Conservation (phyloP, 1,140 invertebrate genomes). For the Streblospio benedicti region DNA sequence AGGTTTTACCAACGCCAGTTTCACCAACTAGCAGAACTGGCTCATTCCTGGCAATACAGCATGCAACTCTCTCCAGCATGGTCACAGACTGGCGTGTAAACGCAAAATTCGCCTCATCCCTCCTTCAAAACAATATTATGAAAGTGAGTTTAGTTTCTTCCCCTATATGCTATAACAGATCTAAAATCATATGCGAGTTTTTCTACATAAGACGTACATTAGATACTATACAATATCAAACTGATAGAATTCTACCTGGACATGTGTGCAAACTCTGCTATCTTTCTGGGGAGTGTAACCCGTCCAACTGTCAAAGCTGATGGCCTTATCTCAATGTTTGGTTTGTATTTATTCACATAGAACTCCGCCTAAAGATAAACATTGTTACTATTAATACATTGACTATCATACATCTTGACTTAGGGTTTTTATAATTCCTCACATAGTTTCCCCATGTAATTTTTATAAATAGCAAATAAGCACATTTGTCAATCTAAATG, state of each 20-base stretch:
- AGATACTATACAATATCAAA: not conserved
- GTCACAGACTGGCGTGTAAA: conserved; percentile 56
- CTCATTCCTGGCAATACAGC: conserved; percentile 72
- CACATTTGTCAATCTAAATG: too few relatives aligned
- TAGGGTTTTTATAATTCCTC: too few relatives aligned
- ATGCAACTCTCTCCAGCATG: conserved; percentile 77
- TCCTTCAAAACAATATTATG: conserved; percentile 6
- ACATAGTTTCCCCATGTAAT: too few relatives aligned
- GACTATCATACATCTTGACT: too few relatives aligned
- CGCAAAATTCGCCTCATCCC: conserved; percentile 30
- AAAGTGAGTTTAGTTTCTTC: not conserved
- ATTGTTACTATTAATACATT: too few relatives aligned
- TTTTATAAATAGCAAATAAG: too few relatives aligned
- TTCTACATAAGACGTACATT: not conserved
- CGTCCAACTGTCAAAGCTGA: conserved; percentile 52
- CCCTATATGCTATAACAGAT: not conserved
- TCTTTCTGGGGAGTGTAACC: conserved; percentile 40
- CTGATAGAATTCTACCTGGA: not conserved
- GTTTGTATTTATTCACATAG: conserved; percentile 70
- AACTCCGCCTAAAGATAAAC: conserved; percentile 57
- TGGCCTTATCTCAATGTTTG: conserved; percentile 54
- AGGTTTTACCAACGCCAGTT: conserved; percentile 97
- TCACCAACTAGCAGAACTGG: conserved; percentile 93
- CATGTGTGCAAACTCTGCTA: not conserved
- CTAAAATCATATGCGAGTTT: too few relatives aligned